These are phyloP conservation scores for Alosa alosa DNA, from an alignment of 2,113 vertebrate species.

Conservation along the genomic window DNA sequence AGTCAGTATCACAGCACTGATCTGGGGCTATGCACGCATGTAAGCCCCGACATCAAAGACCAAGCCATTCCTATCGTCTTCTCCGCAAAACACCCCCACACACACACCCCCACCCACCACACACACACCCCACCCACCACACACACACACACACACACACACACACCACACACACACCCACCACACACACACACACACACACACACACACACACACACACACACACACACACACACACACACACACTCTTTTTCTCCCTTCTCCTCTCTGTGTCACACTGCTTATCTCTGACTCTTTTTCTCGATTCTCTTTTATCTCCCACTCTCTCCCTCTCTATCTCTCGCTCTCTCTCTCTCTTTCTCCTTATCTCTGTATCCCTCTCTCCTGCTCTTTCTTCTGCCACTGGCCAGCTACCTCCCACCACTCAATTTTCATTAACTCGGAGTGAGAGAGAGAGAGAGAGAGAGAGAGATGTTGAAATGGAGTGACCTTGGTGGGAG, in stretches of 20 bases:
- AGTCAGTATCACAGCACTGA: slow-evolving; percentile 24
- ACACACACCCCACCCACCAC: no score
- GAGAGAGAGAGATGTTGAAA: background rate
- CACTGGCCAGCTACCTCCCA: background rate
- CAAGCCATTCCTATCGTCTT: background rate
- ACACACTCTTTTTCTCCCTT: background rate
- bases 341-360: background rate
- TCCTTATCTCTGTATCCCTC: slow-evolving; percentile 4
- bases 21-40: slow-evolving; percentile 28
- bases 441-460: background rate
- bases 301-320: background rate
- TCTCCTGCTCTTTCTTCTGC: background rate
- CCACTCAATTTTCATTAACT: background rate
- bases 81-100: background rate
- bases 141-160: background rate
- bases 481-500: slow-evolving; percentile 21
- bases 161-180: no score
- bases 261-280: background rate
- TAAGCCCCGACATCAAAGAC: slow-evolving; percentile 35
- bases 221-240: background rate
- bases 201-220: background rate
- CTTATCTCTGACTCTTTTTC: background rate
- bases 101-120: background rate
- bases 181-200: background rate
- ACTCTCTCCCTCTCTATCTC: background rate